Evolutionary conservation across 2,113 vertebrate genomes (phyloP), one percentile per base, ranked within the genome.

Genomic region (Balaeniceps rex): DNA sequence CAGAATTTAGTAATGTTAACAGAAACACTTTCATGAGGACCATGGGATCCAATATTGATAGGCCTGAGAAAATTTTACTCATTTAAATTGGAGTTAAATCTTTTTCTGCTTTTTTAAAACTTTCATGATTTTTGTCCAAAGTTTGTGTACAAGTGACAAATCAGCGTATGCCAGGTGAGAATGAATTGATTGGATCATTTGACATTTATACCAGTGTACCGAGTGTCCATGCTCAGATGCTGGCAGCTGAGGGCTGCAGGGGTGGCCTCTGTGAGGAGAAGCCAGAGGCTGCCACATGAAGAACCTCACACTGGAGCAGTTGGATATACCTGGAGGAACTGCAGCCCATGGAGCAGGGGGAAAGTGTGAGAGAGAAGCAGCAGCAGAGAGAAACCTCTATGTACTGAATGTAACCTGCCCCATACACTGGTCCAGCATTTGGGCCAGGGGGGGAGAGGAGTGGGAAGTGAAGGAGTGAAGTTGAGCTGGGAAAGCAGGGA

Each of bases 291-390:
- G 31, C 16, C 31, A 34, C 3, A 2, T 55, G 31, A 3, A 68
- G 40, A 75, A 64, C 25, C 15, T 54, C 28, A 21, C 2, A 1
- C 18, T 9, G 6, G 26, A 83, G 9, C 17, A 83, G 26, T 0
- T 80, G 54, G 22, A 31, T 78, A 38, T 38, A 61, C 28, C 24
- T 61, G 14, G 13, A 34, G 61, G 19, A 68, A 54, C 8, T 34
- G 18, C 26, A 79, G 23, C 11, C 6, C 0, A 0, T 38, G 29
- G 21, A 64, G 25, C 42, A 36, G 16, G 7, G 4, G 4, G 5
- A 51, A 79, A 68, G 19, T 4, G 3, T 33, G 26, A 52, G 36
- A 69, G 6, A 58, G 33, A 55, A n/a, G 40, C 10, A 51, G 14
- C 7, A 79, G 18, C 24, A 69, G 42, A 71, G 24, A 44, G 11